phyloP scores from a whole-genome alignment of 64 coral and sea anemone genomes.

The Pocillopora damicornis region DNA sequence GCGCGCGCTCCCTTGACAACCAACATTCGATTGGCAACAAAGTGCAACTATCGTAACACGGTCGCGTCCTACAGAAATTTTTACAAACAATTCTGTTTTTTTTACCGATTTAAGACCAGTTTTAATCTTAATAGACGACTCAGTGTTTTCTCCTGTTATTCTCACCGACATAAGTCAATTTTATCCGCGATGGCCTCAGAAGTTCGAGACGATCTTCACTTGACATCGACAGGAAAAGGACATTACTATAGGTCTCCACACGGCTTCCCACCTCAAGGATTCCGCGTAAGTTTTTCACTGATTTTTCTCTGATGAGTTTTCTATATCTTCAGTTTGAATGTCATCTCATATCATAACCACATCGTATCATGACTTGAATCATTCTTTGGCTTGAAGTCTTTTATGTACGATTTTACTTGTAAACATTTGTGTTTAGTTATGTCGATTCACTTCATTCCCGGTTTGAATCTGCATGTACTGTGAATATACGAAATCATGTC shows the following conservation, averaged over 20 bases:
- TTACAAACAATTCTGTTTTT: not conserved
- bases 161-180: not conserved
- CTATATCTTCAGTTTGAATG: not conserved
- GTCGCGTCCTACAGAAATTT: not conserved
- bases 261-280: constrained; percentile 67
- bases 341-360: not conserved
- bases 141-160: not conserved
- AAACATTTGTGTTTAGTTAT: too few species aligned
- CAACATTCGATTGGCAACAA: not conserved
- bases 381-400: too few species aligned
- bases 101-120: not conserved
- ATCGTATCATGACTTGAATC: not conserved
- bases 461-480: too few species aligned
- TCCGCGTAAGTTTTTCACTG: constrained; percentile 47
- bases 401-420: too few species aligned
- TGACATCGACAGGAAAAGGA: constrained; percentile 82
- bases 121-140: not conserved
- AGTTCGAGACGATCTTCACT: constrained; percentile 68
- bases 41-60: not conserved
- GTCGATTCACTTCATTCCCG: too few species aligned
- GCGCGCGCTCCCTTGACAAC: constrained; percentile 28
- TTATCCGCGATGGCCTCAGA: constrained; percentile 42
- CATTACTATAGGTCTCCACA: constrained; percentile 42
- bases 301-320: not conserved
- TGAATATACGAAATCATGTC: too few species aligned